Base-by-base conservation (phyloP, 2,888 invertebrate genomes). In the Ferrisia virgata region DNA sequence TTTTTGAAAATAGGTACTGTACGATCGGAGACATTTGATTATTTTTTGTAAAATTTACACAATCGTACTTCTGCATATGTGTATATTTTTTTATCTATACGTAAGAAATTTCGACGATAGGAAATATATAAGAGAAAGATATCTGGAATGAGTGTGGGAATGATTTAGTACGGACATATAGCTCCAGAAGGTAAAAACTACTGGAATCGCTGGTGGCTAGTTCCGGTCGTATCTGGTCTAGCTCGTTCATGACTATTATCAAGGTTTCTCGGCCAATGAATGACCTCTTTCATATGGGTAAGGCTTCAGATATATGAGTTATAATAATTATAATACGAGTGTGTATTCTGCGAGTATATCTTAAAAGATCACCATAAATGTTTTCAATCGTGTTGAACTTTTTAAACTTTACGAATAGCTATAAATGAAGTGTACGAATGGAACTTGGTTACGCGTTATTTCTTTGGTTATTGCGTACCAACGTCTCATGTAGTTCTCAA, bases 251-350 rank as follows among this genome's bases (percentile, higher is more conserved):
- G 82, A 76, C 58, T 82, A 72, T 72, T 82, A 82, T 82, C 82
- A 82, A 82, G 82, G 82, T 82, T 82, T 82, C 82, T 82, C 82
- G 82, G 82, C 82, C 82, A 82, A 82, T 72, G 82, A 82, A 82
- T 82, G 82, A 69, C 82, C 82, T 82, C 82, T 72, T 82, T 82
- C 43, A 72, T 43, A 79, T 22, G 31, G 79, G 79, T 47, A 47
- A 47, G 47, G 53, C 79, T 79, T 31, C 25, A 28, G 40, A 79
- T 47, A 43, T 79, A 79, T 47, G 79, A 79, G 47, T 47, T 22
- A 79, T 79, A 79, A 43, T 79, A 79, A 79, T 79, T 79, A 79
- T 79, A 79, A 79, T 47, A 79, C 79, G 47, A 79, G 47, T 13
- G 28, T 43, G 53, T 47, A 47, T 31, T 79, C 47, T 47, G n/a